Evolutionary conservation across 2,888 invertebrate genomes (phyloP), one percentile per base, ranked within the genome.

Genomic region (Frankliniella fusca): DNA sequence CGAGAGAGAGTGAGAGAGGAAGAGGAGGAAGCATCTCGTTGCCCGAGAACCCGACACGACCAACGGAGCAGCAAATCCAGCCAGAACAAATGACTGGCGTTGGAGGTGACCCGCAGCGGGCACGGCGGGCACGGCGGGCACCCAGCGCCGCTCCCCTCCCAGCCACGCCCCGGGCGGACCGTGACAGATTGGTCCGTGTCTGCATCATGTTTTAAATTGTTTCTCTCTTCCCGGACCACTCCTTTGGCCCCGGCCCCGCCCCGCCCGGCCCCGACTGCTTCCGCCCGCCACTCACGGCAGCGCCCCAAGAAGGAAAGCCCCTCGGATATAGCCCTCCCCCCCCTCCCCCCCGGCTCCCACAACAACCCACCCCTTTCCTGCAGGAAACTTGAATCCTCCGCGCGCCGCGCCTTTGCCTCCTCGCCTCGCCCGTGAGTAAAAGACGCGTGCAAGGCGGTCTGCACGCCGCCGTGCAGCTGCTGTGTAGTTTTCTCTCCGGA

Each of bases 141-240:
- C 70, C 70, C 65, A 54, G n/a, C 70, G 11, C 70, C 70, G n/a
- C 70, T 10, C 70, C 54, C 54, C 54, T n/a, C n/a, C n/a, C n/a
- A n/a, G 23, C 70, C 70, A 12, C 70, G 23, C 70, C 38, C 38
- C 38, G 38, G 5, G 38, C 38, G 38, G 38, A 38, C 38, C 70
- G 23, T 76, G 70, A 76, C 70, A 10, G 70, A 76, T 76, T 76
- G 70, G 23, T 23, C 70, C 70, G 70, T 76, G 70, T 27, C 70
- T 76, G 70, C 27, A 76, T 76, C 70, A 27, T 76, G 70, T 76
- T 76, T 76, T 76, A 76, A 76, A 76, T 76, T 76, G 70, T 76
- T 76, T 76, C 70, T 20, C 54, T 76, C 27, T 27, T 23, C 70
- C 27, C 27, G 11, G 70, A 12, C 70, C 61, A 61, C 27, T 27